Conservation (phyloP, 23 tunicate species). For the Halocynthia aurantium region DNA sequence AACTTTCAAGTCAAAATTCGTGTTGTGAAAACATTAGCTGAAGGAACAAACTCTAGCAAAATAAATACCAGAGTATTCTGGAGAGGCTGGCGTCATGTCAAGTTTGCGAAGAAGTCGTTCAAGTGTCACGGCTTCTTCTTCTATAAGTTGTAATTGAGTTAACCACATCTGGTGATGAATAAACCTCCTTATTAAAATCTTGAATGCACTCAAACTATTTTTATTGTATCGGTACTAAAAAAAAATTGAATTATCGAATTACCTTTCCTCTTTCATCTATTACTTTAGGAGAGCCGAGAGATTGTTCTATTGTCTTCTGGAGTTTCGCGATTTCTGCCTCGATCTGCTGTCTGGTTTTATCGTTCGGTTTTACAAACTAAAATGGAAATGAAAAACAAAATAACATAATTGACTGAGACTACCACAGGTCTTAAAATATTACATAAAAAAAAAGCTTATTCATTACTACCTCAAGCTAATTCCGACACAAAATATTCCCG, state of each 20-base stretch:
- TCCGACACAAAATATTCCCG: too few relatives aligned
- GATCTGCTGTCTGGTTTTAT: constrained; percentile 24
- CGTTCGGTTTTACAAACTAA: constrained; percentile 30
- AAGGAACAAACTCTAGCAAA: background rate
- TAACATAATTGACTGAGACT: background rate
- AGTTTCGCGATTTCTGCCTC: constrained; percentile 25
- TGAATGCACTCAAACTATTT: too few relatives aligned
- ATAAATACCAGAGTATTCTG: background rate
- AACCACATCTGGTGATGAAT: constrained; percentile 3
- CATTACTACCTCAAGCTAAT: too few relatives aligned
- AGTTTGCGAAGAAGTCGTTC: constrained; percentile 9
- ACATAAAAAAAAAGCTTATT: background rate
- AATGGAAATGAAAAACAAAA: background rate
- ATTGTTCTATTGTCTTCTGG: constrained; percentile 39
- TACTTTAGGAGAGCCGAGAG: constrained; percentile 37
- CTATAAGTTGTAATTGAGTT: constrained; percentile 9
- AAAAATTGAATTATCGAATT: background rate
- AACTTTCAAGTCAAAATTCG: background rate
- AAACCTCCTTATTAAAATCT: too few relatives aligned
- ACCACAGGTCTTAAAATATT: background rate
- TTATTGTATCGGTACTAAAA: background rate
- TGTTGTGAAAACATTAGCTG: background rate
- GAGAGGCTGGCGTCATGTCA: constrained; percentile 7
- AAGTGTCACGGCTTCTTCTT: background rate
- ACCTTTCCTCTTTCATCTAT: constrained; percentile 49